Conservation (phyloP, 2,888 invertebrate genomes). For the Antitype chi region DNA sequence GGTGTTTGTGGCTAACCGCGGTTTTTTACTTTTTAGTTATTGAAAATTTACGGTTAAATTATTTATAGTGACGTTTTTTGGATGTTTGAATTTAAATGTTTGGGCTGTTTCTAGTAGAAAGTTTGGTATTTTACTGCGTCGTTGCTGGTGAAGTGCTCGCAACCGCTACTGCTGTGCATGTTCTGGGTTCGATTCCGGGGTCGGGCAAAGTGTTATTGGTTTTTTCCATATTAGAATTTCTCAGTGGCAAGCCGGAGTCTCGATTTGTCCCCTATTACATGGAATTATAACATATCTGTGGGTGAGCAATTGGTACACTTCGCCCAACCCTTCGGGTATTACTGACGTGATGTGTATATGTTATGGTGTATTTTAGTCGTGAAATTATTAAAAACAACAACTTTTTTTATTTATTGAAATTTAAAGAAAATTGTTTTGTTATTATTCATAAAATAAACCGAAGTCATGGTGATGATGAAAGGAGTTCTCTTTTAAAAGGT, state of each 20-base stretch:
- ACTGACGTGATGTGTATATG: too few relatives aligned
- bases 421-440: background rate
- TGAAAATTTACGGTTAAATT: slow-evolving; percentile 48
- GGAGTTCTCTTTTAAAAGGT: background rate
- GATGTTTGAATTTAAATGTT: slow-evolving; percentile 18
- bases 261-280: too few relatives aligned
- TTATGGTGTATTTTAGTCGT: background rate
- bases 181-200: too few relatives aligned
- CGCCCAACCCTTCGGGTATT: too few relatives aligned
- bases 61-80: slow-evolving; percentile 36
- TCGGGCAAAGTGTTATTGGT: too few relatives aligned
- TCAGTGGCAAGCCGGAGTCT: too few relatives aligned
- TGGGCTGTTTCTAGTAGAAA: slow-evolving; percentile 10
- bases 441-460: background rate
- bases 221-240: too few relatives aligned
- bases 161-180: too few relatives aligned
- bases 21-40: slow-evolving; percentile 57
- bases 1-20: slow-evolving; percentile 58
- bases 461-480: background rate
- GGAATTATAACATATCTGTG: too few relatives aligned
- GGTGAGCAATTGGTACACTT: too few relatives aligned
- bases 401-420: background rate
- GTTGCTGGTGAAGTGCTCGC: too few relatives aligned
- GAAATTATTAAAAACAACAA: background rate
- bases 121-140: background rate